A percentile compares a stretch with the other conserved stretches of the same genome.
Conservation (phyloP, 2,113 vertebrate genomes). For the Carlito syrichta region DNA sequence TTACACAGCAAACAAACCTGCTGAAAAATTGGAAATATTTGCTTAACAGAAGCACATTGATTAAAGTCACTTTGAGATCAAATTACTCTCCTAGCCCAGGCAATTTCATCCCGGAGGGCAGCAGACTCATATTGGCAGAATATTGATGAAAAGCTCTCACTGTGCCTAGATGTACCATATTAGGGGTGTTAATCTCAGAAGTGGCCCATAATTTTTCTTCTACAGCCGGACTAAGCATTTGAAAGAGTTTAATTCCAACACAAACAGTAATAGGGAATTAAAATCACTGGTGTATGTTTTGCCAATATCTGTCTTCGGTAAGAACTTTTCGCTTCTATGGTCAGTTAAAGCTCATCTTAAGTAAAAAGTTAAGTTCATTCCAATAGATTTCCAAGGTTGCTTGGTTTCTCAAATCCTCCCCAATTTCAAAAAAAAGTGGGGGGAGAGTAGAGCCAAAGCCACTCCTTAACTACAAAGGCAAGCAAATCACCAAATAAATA, state of each 20-base stretch:
- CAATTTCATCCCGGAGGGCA: slow-evolving; percentile 40
- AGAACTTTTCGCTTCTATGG: slow-evolving; percentile 29
- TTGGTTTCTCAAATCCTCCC: slow-evolving; percentile 17
- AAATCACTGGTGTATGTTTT: slow-evolving; percentile 41
- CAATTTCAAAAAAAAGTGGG: slow-evolving; percentile 23
- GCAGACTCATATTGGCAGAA: slow-evolving; percentile 52
- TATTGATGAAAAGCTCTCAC: slow-evolving; percentile 44
- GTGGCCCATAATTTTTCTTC: slow-evolving; percentile 38
- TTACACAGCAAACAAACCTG: slow-evolving; percentile 58
- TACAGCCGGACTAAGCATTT: background rate
- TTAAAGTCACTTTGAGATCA: slow-evolving; percentile 64
- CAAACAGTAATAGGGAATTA: slow-evolving; percentile 22
- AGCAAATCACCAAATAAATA: background rate
- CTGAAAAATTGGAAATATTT: slow-evolving; percentile 72
- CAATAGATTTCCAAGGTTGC: background rate
- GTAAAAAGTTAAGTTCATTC: slow-evolving; percentile 49
- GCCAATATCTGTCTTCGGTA: slow-evolving; percentile 8
- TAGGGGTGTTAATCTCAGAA: slow-evolving; percentile 63
- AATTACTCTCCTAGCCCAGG: slow-evolving; percentile 56
- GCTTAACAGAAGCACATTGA: slow-evolving; percentile 57
- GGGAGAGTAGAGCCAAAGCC: background rate
- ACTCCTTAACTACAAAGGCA: slow-evolving; percentile 3
- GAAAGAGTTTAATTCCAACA: slow-evolving; percentile 45
- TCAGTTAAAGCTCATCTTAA: slow-evolving; percentile 31
- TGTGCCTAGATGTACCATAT: slow-evolving; percentile 33